Percentiles rank a stretch among this genome's conserved stretches.
Evolutionary conservation across 1,140 invertebrate species (phyloP).

Genomic region (Ips typographus): DNA sequence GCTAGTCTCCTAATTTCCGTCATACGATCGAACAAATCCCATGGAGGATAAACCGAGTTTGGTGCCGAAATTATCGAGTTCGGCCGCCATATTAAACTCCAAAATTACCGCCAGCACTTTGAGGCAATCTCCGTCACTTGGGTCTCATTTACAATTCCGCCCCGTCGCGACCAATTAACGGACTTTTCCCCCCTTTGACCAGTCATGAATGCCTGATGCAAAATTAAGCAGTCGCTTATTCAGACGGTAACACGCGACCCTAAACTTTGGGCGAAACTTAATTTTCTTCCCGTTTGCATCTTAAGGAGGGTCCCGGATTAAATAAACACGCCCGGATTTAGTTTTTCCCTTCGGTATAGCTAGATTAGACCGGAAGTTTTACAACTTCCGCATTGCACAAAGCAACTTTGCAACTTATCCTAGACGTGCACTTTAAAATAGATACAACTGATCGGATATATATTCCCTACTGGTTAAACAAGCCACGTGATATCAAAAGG

Average conservation of each 20-base stretch:
- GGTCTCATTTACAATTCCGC: slow-evolving; percentile 26
- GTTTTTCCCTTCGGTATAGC: too few species aligned
- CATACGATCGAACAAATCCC: not conserved
- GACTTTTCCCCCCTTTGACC: slow-evolving; percentile 21
- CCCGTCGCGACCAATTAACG: slow-evolving; percentile 20
- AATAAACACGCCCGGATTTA: too few species aligned
- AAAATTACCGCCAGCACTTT: slow-evolving; percentile 16
- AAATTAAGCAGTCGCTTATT: slow-evolving; percentile 26
- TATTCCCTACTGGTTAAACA: not conserved
- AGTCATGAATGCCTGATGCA: slow-evolving; percentile 26
- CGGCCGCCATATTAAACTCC: slow-evolving; percentile 16
- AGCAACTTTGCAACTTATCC: too few species aligned
- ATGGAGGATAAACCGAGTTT: not conserved
- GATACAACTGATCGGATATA: too few species aligned
- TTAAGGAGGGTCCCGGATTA: not conserved
- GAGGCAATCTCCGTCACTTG: slow-evolving; percentile 19
- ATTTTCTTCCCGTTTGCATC: slow-evolving; percentile 3
- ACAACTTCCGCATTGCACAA: too few species aligned
- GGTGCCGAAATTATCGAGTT: slow-evolving; percentile 12
- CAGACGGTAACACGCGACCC: slow-evolving; percentile 12
- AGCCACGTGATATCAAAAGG: slow-evolving; percentile 6
- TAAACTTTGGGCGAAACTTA: slow-evolving; percentile 9
- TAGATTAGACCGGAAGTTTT: too few species aligned
- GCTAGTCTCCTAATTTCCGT: too few species aligned
- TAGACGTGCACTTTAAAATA: too few species aligned